Evolutionary conservation across 2,113 vertebrate species (phyloP), one percentile per base, ranked within the genome.

Genomic region (Vulpes ferrilata): DNA sequence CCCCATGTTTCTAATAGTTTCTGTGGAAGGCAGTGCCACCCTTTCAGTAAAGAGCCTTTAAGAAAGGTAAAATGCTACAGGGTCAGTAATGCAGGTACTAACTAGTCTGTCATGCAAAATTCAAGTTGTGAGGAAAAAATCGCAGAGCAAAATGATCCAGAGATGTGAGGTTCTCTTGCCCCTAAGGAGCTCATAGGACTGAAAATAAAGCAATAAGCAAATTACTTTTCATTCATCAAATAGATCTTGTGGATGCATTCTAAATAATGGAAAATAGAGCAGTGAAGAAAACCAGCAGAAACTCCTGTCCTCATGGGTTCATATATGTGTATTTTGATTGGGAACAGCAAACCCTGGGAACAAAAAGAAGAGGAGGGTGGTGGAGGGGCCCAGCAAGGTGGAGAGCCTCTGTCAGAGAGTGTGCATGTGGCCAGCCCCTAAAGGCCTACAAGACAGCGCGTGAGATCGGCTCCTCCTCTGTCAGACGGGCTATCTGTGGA

Each of bases 381-480:
- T n/a, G 38, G 30, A 51, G 30, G 12, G 1, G 2, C 2, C 0
- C 57, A 48, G 57, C 12, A n/a, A 11, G 71, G 32, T 13, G 59
- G 74, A 7, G 27, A 22, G 0, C 15, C 20, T 51, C 3, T 5
- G 12, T 51, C 38, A 4, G 38, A 62, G 5, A 48, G 4, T 1
- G 11, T 2, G 57, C 55, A 7, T 5, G 22, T 3, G 35, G 17
- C 55, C 86, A 16, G 38, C 71, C 12, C 71, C 22, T 7, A 23
- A 11, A 3, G 35, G 71, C 35, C 71, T 7, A 38, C 2, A 43
- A 2, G 71, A 12, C 11, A 25, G 71, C 0, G 1, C 2, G 4
- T 60, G 35, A 73, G 4, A 11, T 1, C 3, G 2, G 11, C 17
- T 60, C 35, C 23, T 60, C 38, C 23, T 27, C 69, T 74, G 38